These are phyloP conservation scores for Whitmania pigra DNA, from an alignment of 1,140 invertebrate genomes.

Conservation along the genomic window DNA sequence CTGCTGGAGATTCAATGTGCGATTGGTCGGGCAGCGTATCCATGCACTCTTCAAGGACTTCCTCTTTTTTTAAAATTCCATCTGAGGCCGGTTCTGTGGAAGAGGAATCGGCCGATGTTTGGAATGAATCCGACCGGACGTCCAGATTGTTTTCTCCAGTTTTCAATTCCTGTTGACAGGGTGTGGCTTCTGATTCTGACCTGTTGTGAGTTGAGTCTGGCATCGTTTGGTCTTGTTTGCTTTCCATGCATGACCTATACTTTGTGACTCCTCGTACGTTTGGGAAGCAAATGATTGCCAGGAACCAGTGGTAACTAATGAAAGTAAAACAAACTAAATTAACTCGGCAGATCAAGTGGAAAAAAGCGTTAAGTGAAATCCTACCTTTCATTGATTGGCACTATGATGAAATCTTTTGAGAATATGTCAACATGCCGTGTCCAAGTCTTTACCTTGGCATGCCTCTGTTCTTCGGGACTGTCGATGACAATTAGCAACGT, in stretches of 20 bases:
- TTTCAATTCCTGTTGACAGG: neutral
- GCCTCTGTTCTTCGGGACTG: conserved; percentile 62
- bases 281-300: conserved; percentile 90
- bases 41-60: too few relatives aligned
- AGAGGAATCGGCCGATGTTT: neutral
- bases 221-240: neutral
- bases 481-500: neutral
- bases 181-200: neutral
- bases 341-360: neutral
- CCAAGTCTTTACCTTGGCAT: conserved; percentile 82
- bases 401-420: conserved; percentile 86
- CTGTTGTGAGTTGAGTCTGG: neutral
- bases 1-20: too few relatives aligned
- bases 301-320: conserved; percentile 83
- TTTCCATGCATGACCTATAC: neutral
- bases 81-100: neutral
- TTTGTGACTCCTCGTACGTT: conserved; percentile 47
- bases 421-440: conserved; percentile 92
- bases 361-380: neutral
- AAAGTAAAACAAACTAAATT: neutral
- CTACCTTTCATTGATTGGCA: conserved; percentile 90
- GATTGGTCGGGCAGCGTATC: too few relatives aligned
- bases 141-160: neutral
- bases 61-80: too few relatives aligned
- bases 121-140: neutral